Base-by-base conservation (phyloP, 2,797 vertebrate species). In the Poeciliopsis infans region DNA sequence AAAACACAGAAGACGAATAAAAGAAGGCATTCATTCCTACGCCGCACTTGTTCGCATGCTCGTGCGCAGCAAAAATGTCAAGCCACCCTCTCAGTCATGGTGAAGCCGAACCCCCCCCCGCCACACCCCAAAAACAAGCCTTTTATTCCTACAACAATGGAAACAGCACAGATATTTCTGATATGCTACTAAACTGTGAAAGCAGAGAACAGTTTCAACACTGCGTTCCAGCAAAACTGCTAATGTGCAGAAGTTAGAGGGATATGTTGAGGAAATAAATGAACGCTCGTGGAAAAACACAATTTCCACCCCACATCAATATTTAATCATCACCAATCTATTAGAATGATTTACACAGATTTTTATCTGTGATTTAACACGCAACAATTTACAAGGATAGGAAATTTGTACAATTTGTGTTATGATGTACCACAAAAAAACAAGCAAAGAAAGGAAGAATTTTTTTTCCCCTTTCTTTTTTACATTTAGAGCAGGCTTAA, bases 401-500 rank as follows among this genome's bases (percentile, higher is more conserved):
- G 81, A 82, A 84, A 84, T 80, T 53, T 84, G 87, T 87, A 85
- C 85, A 90, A 93, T 87, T 79, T 73, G 87, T 85, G 82, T 82
- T 76, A 88, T 86, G 80, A 89, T 83, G 81, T 86, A 77, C 87
- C 75, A 75, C 73, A 86, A 84, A 88, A 90, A 77, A 77, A 87
- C 76, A 88, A 81, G 87, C 86, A 82, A 86, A 82, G 83, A 79
- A 86, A 69, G 4, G 45, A 46, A 46, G 13, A 46, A 46, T 1
- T 5, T 46, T 15, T 46, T 46, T 4, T 4, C 4, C 4, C 12
- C 1, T 46, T 45, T 45, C 11, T 3, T 46, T 83, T 78, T 76
- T 81, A 86, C 76, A 81, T 89, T 75, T 78, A 90, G 82, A 91
- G 85, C 77, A 84, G 86, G 77, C 90, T 90, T 86, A 89, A 86